Evolutionary conservation across 2,797 vertebrate genomes (phyloP), one percentile per base, ranked within the genome.

Genomic region (Brachymystax lenok): DNA sequence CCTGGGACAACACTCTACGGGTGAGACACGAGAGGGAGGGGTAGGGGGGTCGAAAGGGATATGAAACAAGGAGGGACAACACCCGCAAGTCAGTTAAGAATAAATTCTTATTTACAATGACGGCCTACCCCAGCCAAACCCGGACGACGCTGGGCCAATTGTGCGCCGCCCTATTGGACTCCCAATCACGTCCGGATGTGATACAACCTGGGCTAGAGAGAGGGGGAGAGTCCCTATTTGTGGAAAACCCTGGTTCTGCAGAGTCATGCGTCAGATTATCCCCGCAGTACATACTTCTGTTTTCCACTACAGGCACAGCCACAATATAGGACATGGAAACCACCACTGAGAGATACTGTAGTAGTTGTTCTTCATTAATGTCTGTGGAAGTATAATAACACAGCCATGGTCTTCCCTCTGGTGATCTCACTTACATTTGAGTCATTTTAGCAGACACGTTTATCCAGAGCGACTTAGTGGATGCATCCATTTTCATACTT

Each of bases 1-100:
- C 98, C 5, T 99, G 98, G 28, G 28, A 28, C 28, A 28, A 28
- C 28, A 28, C 28, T 28, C 28, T 28, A 28, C 27, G 27, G 13
- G 4, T 67, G 66, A 28, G 28, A 28, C 28, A 28, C 28, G 1
- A 28, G 50, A 33, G 17, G 21, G 10, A 61, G 28, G 28, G 28
- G 28, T 28, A 28, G 28, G 28, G 28, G 28, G 28, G 28, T 2
- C 28, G 1, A 2, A 28, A 28, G 28, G 28, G 28, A 28, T 2
- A 28, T 28, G 28, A 28, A 28, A 28, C 28, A 28, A 28, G 28
- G 28, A 28, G 28, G 28, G 28, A 28, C 28, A 28, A 28, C 28
- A 28, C 33, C 33, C 7, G 33, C 33, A 35, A 35, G 6, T 35
- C 33, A 35, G 33, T 35, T 35, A 35, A 35, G 33, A 35, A 35